Evolutionary conservation across 2,797 vertebrate species (phyloP).

Genomic region (Esox masquinongy): DNA sequence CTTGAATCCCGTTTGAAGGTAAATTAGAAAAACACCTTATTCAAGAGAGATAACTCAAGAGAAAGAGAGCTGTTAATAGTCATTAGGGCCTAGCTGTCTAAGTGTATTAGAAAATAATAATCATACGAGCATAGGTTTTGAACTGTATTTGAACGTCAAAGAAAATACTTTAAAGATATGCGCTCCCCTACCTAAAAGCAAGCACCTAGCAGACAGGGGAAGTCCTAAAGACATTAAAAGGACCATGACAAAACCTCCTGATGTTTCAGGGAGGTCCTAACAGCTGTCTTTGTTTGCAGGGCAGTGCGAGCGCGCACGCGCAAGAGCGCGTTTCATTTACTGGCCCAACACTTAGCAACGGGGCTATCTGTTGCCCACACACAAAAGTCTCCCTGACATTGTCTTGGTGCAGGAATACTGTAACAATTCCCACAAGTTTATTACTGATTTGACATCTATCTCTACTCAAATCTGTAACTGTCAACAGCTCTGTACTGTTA

Average conservation of each 20-base stretch:
- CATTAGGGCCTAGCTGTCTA: conserved; percentile 75
- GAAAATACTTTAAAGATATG: conserved; percentile 78
- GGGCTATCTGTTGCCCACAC: neutral
- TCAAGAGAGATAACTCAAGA: conserved; percentile 71
- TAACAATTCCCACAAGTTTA: neutral
- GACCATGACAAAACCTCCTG: too few relatives aligned
- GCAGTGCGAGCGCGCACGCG: too few relatives aligned
- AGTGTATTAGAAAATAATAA: conserved; percentile 69
- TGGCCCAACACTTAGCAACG: too few relatives aligned
- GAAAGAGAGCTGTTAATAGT: conserved; percentile 68
- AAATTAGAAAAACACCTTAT: conserved; percentile 76
- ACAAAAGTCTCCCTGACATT: neutral
- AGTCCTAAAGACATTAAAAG: too few relatives aligned
- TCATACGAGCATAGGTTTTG: conserved; percentile 60
- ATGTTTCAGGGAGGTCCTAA: too few relatives aligned
- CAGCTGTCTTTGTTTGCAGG: too few relatives aligned
- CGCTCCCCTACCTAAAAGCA: conserved; percentile 59
- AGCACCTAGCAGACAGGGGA: conserved; percentile 17
- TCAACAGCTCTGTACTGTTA: neutral
- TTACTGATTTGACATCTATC: neutral
- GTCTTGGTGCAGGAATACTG: neutral
- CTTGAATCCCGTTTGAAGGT: conserved; percentile 77
- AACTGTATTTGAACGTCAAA: conserved; percentile 75
- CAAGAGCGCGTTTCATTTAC: too few relatives aligned
- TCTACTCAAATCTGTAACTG: neutral